Percentiles rank a stretch among this genome's conserved stretches.
phyloP scores from a whole-genome alignment of 1,140 invertebrate genomes.

The Drosophila sulfurigaster region DNA sequence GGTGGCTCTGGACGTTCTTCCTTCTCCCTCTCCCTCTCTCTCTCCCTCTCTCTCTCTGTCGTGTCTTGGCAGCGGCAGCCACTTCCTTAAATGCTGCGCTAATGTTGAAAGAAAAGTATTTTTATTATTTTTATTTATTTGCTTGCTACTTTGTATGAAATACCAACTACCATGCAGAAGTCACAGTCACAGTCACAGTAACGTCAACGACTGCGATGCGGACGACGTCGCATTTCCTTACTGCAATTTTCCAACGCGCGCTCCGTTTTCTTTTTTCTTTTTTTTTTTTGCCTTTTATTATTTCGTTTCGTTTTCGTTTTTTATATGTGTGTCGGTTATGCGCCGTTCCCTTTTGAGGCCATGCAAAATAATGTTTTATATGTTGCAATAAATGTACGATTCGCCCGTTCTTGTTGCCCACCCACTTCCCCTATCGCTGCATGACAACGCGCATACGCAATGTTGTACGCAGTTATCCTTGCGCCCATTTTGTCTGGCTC shows the following conservation, averaged over 20 bases:
- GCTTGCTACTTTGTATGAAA: conserved; percentile 68
- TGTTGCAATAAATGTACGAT: conserved; percentile 82
- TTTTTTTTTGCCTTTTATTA: conserved; percentile 33
- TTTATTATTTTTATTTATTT: conserved; percentile 70
- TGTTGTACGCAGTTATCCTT: conserved; percentile 77
- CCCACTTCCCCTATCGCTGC: conserved; percentile 35
- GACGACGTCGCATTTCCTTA: conserved; percentile 77
- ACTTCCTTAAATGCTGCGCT: conserved; percentile 79
- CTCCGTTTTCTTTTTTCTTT: conserved; percentile 37
- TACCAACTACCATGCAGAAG: conserved; percentile 41
- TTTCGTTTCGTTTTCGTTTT: conserved; percentile 7
- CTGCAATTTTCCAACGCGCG: conserved; percentile 74
- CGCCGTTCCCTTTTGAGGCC: conserved; percentile 68
- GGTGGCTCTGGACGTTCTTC: conserved; percentile 2
- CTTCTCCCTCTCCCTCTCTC: too few species aligned
- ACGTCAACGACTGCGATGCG: conserved; percentile 31
- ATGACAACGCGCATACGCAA: conserved; percentile 72
- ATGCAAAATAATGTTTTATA: conserved; percentile 83
- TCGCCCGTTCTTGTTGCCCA: conserved; percentile 27
- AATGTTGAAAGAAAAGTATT: conserved; percentile 77
- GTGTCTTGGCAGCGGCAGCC: conserved; percentile 25
- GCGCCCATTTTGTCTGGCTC: conserved; percentile 63
- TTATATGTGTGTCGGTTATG: conserved; percentile 51
- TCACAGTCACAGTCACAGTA: conserved; percentile 17
- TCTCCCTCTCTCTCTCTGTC: not conserved